Conservation (phyloP, 2,797 vertebrate genomes). For the Enteromius trimaculatus region DNA sequence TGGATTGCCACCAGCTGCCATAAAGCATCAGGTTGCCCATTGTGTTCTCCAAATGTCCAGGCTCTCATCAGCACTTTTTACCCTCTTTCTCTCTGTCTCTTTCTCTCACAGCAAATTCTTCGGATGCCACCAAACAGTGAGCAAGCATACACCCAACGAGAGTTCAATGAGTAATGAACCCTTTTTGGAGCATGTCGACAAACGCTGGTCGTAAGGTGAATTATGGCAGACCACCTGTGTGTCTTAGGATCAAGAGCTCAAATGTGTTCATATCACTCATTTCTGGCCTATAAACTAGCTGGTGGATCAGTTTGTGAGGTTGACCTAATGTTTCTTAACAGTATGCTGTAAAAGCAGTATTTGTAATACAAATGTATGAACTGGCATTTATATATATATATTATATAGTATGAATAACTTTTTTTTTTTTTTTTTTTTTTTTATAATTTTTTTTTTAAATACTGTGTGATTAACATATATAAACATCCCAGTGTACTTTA, state of each 20-base stretch:
- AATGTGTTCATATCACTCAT: background rate
- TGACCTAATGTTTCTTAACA: background rate
- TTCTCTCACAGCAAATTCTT: conserved; percentile 51
- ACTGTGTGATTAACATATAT: background rate
- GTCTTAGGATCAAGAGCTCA: background rate
- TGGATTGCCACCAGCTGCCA: conserved; percentile 53
- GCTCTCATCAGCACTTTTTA: conserved; percentile 7
- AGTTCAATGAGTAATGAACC: conserved; percentile 90
- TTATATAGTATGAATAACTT: too few species aligned
- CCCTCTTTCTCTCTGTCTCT: background rate
- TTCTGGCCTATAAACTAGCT: background rate
- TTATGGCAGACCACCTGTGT: background rate
- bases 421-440: background rate
- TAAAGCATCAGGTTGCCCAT: conserved; percentile 51
- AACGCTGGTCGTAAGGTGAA: conserved; percentile 90
- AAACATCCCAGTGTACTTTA: background rate
- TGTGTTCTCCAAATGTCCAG: conserved; percentile 41
- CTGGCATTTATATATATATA: too few species aligned
- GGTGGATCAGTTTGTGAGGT: background rate
- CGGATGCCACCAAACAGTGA: conserved; percentile 68
- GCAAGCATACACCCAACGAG: conserved; percentile 62
- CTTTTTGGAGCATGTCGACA: conserved; percentile 98
- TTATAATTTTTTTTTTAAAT: too few species aligned
- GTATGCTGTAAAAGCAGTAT: background rate
- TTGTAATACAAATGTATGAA: background rate